A percentile compares a stretch with the other conserved stretches of the same genome.
phyloP scores from a whole-genome alignment of 2,797 vertebrate species.

The Antrozous pallidus region DNA sequence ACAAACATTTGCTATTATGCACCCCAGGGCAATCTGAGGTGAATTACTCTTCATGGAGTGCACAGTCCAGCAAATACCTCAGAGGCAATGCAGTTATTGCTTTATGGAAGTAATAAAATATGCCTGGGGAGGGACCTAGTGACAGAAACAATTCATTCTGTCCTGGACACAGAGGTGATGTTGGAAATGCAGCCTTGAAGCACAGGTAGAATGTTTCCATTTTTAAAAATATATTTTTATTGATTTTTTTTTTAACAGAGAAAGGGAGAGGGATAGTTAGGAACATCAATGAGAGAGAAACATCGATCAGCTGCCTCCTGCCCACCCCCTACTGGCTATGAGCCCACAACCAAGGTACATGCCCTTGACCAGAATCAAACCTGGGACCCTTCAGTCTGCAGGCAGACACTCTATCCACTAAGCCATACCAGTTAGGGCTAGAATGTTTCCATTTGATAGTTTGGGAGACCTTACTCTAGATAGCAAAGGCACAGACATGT shows the following conservation, averaged over 20 bases:
- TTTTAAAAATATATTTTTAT: no score
- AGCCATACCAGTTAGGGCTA: no score
- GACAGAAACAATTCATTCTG: neutral
- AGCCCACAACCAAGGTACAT: no score
- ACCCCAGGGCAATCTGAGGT: rapidly evolving
- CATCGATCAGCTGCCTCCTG: no score
- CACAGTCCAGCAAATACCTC: neutral
- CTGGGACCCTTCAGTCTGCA: no score
- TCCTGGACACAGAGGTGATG: neutral
- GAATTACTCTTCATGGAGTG: neutral
- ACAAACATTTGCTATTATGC: neutral
- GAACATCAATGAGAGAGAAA: no score
- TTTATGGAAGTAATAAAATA: neutral
- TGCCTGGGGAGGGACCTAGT: no score
- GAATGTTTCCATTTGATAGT: neutral
- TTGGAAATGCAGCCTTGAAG: neutral
- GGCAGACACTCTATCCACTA: no score
- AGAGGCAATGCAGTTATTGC: rapidly evolving
- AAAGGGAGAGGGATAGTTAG: no score
- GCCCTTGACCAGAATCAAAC: no score
- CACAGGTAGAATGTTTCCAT: neutral
- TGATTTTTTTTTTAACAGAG: no score
- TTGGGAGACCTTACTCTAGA: neutral
- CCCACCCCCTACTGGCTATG: no score
- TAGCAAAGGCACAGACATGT: neutral